Evolutionary conservation across 1,140 invertebrate species (phyloP), one percentile per base, ranked within the genome.

Genomic region (Drosophila tristis): DNA sequence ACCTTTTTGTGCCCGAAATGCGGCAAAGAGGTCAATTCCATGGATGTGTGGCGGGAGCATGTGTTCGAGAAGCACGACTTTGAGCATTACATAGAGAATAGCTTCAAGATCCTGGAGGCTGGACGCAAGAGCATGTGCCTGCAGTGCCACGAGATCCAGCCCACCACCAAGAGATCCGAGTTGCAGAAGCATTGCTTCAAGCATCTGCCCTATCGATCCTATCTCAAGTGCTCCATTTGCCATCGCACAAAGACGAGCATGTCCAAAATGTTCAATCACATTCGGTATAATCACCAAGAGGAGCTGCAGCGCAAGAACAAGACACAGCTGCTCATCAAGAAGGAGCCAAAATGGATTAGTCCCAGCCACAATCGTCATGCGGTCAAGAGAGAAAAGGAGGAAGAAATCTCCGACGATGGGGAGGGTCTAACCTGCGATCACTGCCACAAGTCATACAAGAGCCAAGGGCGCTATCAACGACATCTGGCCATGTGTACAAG

Each of bases 141-240:
- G 7, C 73, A 84, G 31, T 91, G 90, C 20, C 47, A 60, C 8
- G 85, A 91, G 35, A 49, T 78, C 5, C 70, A 70, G 42, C 50
- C 63, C 6, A 86, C 90, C 1, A 77, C 76, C 0, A 74, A 73
- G 51, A 65, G 74, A 5, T 54, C 74, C 2, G 74, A 84, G 9
- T 48, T 91, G 39, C 78, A 90, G 5, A 91, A 91, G 35, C 90
- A 91, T 73, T 89, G 74, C 54, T 91, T 91, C 20, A 86, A 84
- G 49, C 90, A 91, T 59, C 58, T 91, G 44, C 90, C 90, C 5
- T 91, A 71, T 53, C 85, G 82, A 0, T 82, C 90, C 0, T 91
- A 91, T 43, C 53, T 91, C 0, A 91, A 91, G 65, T 91, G 90
- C 31, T 71, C 65, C 1, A n/a, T 91, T 8, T 91, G 90, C 23